Conservation (phyloP, 2,113 vertebrate genomes). For the Eretmochelys imbricata region DNA sequence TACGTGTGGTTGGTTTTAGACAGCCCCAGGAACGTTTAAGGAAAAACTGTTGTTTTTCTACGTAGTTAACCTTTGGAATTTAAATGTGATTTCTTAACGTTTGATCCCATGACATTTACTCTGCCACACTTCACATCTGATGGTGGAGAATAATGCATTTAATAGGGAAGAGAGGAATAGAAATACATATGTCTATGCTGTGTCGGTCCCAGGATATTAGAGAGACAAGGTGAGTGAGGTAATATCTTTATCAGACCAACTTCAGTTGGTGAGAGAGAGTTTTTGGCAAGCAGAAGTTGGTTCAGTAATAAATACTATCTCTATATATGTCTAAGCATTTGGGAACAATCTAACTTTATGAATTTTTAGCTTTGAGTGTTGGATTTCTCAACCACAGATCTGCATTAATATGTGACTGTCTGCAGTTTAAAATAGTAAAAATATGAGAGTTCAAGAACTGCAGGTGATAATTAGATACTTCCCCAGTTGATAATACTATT, state of each 20-base stretch:
- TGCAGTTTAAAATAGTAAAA: background rate
- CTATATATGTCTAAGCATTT: background rate
- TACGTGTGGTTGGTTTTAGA: background rate
- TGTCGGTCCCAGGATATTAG: background rate
- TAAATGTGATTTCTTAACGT: background rate
- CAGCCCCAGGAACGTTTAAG: background rate
- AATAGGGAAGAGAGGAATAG: background rate
- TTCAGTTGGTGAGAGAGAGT: background rate
- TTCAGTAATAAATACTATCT: background rate
- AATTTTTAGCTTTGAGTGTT: background rate
- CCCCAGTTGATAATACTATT: background rate
- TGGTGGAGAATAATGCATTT: background rate
- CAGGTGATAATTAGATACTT: background rate
- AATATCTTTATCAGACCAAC: background rate
- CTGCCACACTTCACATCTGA: background rate
- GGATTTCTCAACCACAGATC: slow-evolving; percentile 7
- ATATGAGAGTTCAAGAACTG: background rate
- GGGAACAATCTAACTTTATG: background rate
- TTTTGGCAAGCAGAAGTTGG: background rate
- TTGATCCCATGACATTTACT: background rate
- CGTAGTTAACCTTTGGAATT: too few species aligned
- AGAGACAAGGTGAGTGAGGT: background rate
- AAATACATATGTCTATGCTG: background rate
- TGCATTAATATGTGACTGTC: background rate
- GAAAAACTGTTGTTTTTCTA: background rate